Evolutionary conservation across 2,888 invertebrate genomes (phyloP), one percentile per base, ranked within the genome.

Genomic region (Ectemnius continuus): DNA sequence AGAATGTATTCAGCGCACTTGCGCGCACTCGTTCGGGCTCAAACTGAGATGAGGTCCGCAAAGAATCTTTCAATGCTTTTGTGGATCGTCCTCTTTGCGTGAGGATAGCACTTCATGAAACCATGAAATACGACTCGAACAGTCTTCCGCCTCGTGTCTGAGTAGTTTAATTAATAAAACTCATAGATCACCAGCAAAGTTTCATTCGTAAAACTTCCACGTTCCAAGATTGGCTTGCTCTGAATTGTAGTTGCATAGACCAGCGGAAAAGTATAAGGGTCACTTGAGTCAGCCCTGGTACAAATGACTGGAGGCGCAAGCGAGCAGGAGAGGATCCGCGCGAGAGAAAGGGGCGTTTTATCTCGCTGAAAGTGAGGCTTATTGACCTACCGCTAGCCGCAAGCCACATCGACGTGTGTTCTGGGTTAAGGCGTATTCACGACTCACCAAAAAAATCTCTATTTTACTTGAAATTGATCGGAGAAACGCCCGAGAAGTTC

Each of bases 261-360:
- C 36, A 36, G 36, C 1, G 36, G 11, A 36, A 36, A 36, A 8
- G 2, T 11, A 36, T 11, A 36, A 36, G 36, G 36, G 11, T 36
- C 36, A 36, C 36, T 36, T 11, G 36, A 36, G 36, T 11, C 36
- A 0, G 36, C 36, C 8, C 36, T 36, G 36, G 36, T 36, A 36
- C 36, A 36, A 36, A 36, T 67, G 47, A 62, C 18, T 18, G 16
- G 48, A 61, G 64, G 64, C 68, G 69, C 66, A 61, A 20, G n/a
- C 45, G 18, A 63, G 68, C 61, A 61, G 70, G 57, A 52, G 6
- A 64, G 70, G 67, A 16, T 59, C 62, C 65, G 72, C 69, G 75
- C 65, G 73, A 73, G 75, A 78, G 79, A 82, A 82, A 82, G 68
- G 74, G 80, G 73, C 77, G 82, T 81, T 82, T 82, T 82, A 78